Evolutionary conservation across 2,113 vertebrate genomes (phyloP).

Genomic region (Halcyon senegalensis): DNA sequence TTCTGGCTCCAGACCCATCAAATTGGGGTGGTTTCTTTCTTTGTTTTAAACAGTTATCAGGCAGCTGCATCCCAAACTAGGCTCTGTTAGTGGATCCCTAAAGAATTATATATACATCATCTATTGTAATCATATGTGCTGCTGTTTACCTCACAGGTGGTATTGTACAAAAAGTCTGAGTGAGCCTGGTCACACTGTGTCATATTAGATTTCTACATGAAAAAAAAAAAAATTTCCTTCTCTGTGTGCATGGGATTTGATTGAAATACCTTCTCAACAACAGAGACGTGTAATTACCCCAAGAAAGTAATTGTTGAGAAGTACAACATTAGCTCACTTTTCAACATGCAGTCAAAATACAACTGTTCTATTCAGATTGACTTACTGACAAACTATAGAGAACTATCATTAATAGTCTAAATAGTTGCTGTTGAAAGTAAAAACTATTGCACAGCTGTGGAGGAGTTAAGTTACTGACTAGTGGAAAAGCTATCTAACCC

Average conservation of each 20-base stretch:
- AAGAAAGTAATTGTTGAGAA: neutral
- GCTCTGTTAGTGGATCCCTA: neutral
- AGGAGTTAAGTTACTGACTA: constrained; percentile 56
- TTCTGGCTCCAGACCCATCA: neutral
- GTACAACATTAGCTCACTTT: neutral
- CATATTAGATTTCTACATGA: neutral
- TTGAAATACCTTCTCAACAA: neutral
- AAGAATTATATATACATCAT: neutral
- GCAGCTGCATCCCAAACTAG: neutral
- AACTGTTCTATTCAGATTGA: neutral
- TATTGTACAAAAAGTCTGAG: neutral
- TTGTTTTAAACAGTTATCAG: neutral
- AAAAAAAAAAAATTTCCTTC: neutral
- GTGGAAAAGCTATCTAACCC: constrained; percentile 51
- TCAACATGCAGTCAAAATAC: neutral
- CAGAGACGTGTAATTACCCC: neutral
- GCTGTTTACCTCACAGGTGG: neutral
- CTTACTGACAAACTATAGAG: neutral
- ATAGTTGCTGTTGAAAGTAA: constrained; percentile 21
- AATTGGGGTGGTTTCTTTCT: neutral
- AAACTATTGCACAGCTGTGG: constrained; percentile 27
- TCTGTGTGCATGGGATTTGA: neutral
- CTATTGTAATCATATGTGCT: neutral
- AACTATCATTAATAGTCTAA: neutral
- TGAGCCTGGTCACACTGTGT: neutral